Conservation (phyloP, 2,113 vertebrate species). For the Oophaga pumilio region DNA sequence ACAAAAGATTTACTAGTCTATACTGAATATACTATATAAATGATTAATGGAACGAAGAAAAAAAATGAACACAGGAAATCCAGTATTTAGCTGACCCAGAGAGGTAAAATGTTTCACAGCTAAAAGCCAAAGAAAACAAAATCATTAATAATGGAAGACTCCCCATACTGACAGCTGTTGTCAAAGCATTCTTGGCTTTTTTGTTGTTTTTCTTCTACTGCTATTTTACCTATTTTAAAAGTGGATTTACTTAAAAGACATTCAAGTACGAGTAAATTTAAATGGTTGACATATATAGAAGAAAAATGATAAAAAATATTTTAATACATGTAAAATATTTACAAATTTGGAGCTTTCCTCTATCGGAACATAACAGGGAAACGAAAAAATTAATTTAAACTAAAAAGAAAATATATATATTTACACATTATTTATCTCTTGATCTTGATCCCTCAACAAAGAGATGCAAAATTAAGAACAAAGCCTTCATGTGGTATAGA, state of each 20-base stretch:
- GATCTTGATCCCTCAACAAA: too few species aligned
- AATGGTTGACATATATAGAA: not conserved
- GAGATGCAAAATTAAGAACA: too few species aligned
- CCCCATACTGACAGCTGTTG: slow-evolving; percentile 32
- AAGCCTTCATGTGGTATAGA: too few species aligned
- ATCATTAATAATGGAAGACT: slow-evolving; percentile 43
- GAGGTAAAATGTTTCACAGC: slow-evolving; percentile 40
- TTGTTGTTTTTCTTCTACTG: not conserved
- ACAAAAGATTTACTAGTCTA: slow-evolving; percentile 20
- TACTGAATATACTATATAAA: slow-evolving; percentile 18
- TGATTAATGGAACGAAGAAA: slow-evolving; percentile 34
- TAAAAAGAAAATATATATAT: too few species aligned
- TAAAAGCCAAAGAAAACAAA: slow-evolving; percentile 43
- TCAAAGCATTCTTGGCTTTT: slow-evolving; percentile 39
- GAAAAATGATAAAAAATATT: not conserved
- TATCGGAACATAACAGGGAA: too few species aligned
- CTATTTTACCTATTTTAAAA: not conserved
- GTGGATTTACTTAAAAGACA: not conserved
- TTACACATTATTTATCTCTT: too few species aligned
- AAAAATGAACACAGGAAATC: slow-evolving; percentile 38
- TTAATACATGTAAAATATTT: not conserved
- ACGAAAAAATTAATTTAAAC: too few species aligned
- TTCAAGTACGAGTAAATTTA: not conserved
- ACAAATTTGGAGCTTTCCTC: too few species aligned
- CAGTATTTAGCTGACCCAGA: slow-evolving; percentile 31